Conservation (phyloP, 2,888 invertebrate genomes). For the Lochmaea crataegi region DNA sequence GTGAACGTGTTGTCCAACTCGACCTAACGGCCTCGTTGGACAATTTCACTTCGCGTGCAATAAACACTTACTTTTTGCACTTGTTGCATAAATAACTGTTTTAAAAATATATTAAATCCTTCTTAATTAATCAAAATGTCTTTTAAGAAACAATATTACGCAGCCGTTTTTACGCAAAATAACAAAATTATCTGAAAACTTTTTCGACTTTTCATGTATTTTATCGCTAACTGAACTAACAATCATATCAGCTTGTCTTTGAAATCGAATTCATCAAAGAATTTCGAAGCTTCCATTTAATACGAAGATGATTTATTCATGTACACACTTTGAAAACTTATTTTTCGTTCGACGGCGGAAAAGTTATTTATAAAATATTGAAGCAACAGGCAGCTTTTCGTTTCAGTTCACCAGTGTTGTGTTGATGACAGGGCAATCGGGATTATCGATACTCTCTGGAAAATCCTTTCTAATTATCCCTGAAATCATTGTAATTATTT, state of each 20-base stretch:
- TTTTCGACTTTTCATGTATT: neutral
- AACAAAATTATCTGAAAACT: too few relatives aligned
- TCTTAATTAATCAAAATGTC: too few relatives aligned
- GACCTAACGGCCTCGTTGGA: too few relatives aligned
- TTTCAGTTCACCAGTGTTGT: neutral
- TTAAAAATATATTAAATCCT: too few relatives aligned
- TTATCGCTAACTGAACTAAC: neutral
- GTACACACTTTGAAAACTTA: neutral
- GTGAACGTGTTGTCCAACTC: too few relatives aligned
- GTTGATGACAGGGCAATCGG: neutral
- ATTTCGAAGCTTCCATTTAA: neutral
- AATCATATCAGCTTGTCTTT: neutral
- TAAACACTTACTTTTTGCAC: too few relatives aligned
- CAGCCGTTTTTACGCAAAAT: too few relatives aligned
- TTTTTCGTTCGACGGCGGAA: conserved; percentile 1
- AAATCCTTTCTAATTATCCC: neutral
- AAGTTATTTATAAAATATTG: neutral
- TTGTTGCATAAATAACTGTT: too few relatives aligned
- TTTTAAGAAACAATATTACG: too few relatives aligned
- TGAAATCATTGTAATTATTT: neutral
- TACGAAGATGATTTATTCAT: neutral
- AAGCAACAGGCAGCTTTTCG: neutral
- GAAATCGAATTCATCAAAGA: neutral
- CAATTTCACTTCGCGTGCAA: too few relatives aligned
- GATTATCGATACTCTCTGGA: neutral